Conservation (phyloP, 2,888 invertebrate species). For the Octodonta nipae region DNA sequence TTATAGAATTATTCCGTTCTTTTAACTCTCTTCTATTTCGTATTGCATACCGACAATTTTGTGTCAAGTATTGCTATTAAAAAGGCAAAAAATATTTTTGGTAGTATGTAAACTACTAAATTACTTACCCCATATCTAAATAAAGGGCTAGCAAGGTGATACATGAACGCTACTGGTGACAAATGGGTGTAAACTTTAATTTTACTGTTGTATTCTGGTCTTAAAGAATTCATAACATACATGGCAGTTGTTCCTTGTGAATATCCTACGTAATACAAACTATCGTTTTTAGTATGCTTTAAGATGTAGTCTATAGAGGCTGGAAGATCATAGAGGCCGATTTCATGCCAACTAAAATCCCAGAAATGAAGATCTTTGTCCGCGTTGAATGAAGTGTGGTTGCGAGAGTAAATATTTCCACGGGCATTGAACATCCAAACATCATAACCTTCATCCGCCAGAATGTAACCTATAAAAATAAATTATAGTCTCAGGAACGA, state of each 20-base stretch:
- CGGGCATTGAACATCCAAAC: slow-evolving; percentile 26
- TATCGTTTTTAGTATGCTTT: slow-evolving; percentile 39
- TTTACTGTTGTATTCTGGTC: slow-evolving; percentile 54
- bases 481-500: no score
- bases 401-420: slow-evolving; percentile 19
- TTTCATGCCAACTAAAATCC: slow-evolving; percentile 64
- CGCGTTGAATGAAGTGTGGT: slow-evolving; percentile 18
- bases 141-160: slow-evolving; percentile 36
- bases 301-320: slow-evolving; percentile 66
- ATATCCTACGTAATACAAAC: slow-evolving; percentile 67
- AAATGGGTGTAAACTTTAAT: slow-evolving; percentile 52
- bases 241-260: slow-evolving; percentile 58
- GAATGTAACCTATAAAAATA: slow-evolving; percentile 11
- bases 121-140: no score
- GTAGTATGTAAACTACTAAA: no score
- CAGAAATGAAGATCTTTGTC: slow-evolving; percentile 29
- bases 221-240: slow-evolving; percentile 50
- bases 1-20: no score
- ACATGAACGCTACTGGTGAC: slow-evolving; percentile 56
- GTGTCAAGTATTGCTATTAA: no score
- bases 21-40: no score
- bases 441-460: slow-evolving; percentile 26
- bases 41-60: no score
- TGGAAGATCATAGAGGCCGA: slow-evolving; percentile 66
- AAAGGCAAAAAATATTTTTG: no score